These are phyloP conservation scores for Sphenodon punctatus DNA, from an alignment of 2,797 vertebrate genomes.

Conservation along the genomic window DNA sequence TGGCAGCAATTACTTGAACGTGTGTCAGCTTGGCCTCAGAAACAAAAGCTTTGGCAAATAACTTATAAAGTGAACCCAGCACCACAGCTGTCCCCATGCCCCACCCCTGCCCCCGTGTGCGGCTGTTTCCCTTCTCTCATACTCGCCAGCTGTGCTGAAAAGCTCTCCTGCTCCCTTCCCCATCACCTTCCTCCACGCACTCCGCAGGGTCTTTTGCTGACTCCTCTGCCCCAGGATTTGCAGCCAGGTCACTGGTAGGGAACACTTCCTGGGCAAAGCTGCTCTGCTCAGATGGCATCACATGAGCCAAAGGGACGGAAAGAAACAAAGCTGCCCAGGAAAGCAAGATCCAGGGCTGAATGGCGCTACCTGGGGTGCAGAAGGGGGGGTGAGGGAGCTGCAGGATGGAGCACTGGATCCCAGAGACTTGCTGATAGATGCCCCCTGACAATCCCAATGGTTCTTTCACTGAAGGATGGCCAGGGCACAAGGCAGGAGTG, in stretches of 20 bases:
- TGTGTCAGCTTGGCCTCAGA: constrained; percentile 42
- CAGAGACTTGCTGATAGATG: not conserved
- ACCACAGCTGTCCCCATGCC: constrained; percentile 16
- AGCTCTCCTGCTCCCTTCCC: constrained; percentile 10
- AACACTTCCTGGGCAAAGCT: rapidly evolving
- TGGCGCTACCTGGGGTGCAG: rapidly evolving
- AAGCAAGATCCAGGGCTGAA: rapidly evolving
- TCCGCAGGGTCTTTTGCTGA: rapidly evolving
- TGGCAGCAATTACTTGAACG: constrained; percentile 20
- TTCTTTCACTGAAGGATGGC: not conserved
- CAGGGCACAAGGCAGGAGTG: rapidly evolving
- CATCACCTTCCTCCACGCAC: no score
- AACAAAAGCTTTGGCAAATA: constrained; percentile 82
- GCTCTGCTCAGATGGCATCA: not conserved
- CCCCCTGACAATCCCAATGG: not conserved
- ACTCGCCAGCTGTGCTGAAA: not conserved
- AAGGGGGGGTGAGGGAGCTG: rapidly evolving
- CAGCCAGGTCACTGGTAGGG: not conserved
- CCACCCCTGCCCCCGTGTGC: not conserved
- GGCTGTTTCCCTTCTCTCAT: not conserved
- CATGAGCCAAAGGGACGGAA: not conserved
- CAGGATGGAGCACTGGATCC: not conserved
- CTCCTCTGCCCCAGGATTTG: not conserved
- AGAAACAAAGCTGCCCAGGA: not conserved
- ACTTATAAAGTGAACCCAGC: constrained; percentile 68